Conservation (phyloP, 2,797 vertebrate species). For the Allobates femoralis region DNA sequence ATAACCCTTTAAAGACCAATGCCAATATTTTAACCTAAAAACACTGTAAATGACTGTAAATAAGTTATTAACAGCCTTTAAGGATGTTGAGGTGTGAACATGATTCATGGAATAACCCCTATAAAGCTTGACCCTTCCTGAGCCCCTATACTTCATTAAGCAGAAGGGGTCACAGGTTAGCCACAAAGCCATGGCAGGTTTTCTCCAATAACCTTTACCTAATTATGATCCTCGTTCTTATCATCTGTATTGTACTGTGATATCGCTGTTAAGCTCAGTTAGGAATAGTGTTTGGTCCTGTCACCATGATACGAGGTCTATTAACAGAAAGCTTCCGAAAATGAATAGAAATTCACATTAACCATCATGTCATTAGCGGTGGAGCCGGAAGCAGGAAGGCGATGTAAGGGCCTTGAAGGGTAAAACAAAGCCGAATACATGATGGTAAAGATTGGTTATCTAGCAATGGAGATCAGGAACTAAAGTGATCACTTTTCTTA, state of each 20-base stretch:
- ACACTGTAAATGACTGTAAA: too few relatives aligned
- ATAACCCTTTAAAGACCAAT: too few relatives aligned
- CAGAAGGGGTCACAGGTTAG: background rate
- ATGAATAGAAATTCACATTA: constrained; percentile 45
- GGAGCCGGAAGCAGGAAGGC: constrained; percentile 6
- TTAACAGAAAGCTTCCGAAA: constrained; percentile 35
- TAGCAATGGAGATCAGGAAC: constrained; percentile 24
- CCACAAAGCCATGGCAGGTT: background rate
- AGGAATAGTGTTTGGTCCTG: background rate
- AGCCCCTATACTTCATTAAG: background rate
- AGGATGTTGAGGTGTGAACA: too few relatives aligned
- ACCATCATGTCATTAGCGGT: constrained; percentile 44
- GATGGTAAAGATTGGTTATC: constrained; percentile 37
- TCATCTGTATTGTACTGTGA: background rate
- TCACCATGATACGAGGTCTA: constrained; percentile 15
- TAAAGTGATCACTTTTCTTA: background rate
- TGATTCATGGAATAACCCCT: too few relatives aligned
- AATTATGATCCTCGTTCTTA: background rate
- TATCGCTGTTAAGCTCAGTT: background rate
- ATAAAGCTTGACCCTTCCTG: background rate
- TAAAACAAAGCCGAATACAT: constrained; percentile 45
- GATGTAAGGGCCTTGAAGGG: constrained; percentile 28
- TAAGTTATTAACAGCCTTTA: too few relatives aligned
- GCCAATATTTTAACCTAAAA: too few relatives aligned
- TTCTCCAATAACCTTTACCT: background rate